Percentiles rank a stretch among this genome's conserved stretches.
These are phyloP conservation scores for Apolygus lucorum DNA, from an alignment of 1,140 invertebrate genomes.

Conservation along the genomic window DNA sequence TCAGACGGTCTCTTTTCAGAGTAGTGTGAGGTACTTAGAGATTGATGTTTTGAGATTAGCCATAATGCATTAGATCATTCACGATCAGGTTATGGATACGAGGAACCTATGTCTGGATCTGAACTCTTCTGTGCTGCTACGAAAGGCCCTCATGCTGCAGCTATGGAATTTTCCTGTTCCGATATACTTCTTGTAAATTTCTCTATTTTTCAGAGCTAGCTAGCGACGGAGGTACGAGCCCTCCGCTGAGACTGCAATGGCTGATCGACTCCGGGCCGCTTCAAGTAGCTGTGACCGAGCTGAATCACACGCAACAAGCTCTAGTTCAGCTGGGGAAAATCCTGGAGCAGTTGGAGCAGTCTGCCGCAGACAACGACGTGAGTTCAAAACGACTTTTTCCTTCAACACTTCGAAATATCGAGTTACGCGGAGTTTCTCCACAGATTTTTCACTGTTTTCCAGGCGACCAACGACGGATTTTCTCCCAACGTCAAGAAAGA, in stretches of 20 bases:
- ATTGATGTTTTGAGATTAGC: no score
- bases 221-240: constrained; percentile 11
- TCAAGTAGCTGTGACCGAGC: constrained; percentile 45
- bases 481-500: constrained; percentile 59
- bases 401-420: no score
- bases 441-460: no score
- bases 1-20: no score
- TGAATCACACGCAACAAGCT: constrained; percentile 53
- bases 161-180: not conserved
- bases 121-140: not conserved
- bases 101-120: not conserved
- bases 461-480: constrained; percentile 43
- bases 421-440: no score
- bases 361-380: constrained; percentile 35
- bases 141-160: no score
- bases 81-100: no score
- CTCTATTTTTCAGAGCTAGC: constrained; percentile 19
- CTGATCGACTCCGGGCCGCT: constrained; percentile 32
- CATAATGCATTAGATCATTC: no score
- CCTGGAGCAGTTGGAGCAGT: constrained; percentile 45
- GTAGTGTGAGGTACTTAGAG: no score
- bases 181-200: not conserved
- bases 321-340: constrained; percentile 52
- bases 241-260: constrained; percentile 26
- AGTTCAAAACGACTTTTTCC: no score